A percentile compares a stretch with the other conserved stretches of the same genome.
These are phyloP conservation scores for Aricia artaxerxes DNA, from an alignment of 2,888 invertebrate genomes.

Conservation along the genomic window DNA sequence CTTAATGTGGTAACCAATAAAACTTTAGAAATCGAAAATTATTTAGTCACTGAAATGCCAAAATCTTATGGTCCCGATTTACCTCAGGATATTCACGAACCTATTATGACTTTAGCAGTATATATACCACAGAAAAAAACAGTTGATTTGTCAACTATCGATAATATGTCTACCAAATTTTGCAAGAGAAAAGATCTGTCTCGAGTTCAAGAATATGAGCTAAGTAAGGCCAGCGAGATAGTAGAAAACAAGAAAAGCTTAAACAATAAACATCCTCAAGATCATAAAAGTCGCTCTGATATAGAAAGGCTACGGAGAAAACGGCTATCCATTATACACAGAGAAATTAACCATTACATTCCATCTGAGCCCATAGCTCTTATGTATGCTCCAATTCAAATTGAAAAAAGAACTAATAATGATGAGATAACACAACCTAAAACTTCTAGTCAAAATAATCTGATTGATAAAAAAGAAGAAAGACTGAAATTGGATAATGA, in stretches of 20 bases:
- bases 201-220: conserved; percentile 58
- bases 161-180: conserved; percentile 30
- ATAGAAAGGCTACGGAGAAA: conserved; percentile 56
- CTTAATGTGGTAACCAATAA: background rate
- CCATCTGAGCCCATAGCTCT: conserved; percentile 56
- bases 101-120: background rate
- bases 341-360: conserved; percentile 51
- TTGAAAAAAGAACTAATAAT: conserved; percentile 24
- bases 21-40: background rate
- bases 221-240: background rate
- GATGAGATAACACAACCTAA: conserved; percentile 41
- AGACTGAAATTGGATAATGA: conserved; percentile 5
- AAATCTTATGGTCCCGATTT: background rate
- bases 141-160: background rate
- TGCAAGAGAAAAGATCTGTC: conserved; percentile 51
- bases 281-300: conserved; percentile 34
- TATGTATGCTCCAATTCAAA: conserved; percentile 49
- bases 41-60: background rate
- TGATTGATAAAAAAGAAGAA: background rate
- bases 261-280: background rate
- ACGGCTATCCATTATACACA: conserved; percentile 59
- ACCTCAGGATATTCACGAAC: background rate
- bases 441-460: background rate
- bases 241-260: conserved; percentile 38
- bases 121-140: conserved; percentile 9